Evolutionary conservation across 1,140 invertebrate genomes (phyloP).

Genomic region (Mycetomoellerius zeteki): DNA sequence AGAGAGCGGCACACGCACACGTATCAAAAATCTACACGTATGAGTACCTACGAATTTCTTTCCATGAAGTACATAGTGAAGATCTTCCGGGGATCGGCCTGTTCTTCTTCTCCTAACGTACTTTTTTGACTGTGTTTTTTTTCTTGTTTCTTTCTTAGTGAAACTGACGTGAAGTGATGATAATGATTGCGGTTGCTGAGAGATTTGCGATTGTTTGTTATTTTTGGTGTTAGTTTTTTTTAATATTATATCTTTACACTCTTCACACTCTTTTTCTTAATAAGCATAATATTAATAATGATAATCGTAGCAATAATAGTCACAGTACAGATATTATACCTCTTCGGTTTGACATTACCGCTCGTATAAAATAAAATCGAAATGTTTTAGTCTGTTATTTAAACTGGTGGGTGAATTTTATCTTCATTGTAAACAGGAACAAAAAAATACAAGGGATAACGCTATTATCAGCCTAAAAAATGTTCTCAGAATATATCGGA

Average conservation of each 20-base stretch:
- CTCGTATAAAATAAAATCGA: slow-evolving; percentile 10
- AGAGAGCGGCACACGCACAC: slow-evolving; percentile 85
- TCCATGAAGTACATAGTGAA: slow-evolving; percentile 80
- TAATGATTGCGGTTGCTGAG: slow-evolving; percentile 86
- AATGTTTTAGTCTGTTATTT: not conserved
- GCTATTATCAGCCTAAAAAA: not conserved
- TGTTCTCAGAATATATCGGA: not conserved
- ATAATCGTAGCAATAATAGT: slow-evolving; percentile 37
- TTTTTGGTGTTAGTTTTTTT: slow-evolving; percentile 83
- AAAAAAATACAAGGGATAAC: not conserved
- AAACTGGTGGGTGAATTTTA: not conserved
- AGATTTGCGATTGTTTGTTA: slow-evolving; percentile 86
- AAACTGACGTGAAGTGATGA: slow-evolving; percentile 83
- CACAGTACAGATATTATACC: slow-evolving; percentile 14
- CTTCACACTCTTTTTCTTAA: slow-evolving; percentile 83
- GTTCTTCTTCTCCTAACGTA: slow-evolving; percentile 69
- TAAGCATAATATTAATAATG: slow-evolving; percentile 79
- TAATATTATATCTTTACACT: slow-evolving; percentile 79
- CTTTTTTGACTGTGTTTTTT: slow-evolving; percentile 85
- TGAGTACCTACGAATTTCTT: slow-evolving; percentile 79
- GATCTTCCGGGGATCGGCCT: slow-evolving; percentile 75
- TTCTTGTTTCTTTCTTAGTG: slow-evolving; percentile 83
- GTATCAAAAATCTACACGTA: slow-evolving; percentile 84
- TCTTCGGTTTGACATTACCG: slow-evolving; percentile 35
- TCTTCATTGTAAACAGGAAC: not conserved